phyloP scores from a whole-genome alignment of 2,113 vertebrate genomes.

The Physeter macrocephalus region DNA sequence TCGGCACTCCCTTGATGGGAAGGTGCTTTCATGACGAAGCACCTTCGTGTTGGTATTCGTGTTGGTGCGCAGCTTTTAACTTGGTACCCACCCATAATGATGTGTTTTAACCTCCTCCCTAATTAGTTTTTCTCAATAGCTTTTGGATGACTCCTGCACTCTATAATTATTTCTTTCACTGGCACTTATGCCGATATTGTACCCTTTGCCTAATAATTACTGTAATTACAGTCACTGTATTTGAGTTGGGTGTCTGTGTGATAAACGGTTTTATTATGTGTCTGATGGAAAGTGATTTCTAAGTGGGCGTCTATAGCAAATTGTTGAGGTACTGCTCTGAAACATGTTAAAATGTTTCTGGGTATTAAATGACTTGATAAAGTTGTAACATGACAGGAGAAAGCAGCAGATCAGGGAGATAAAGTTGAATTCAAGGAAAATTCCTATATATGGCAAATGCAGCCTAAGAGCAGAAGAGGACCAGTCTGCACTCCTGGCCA shows the following conservation, averaged over 20 bases:
- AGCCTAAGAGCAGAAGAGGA: background rate
- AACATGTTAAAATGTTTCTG: constrained; percentile 29
- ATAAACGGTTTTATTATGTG: constrained; percentile 64
- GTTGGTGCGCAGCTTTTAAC: background rate
- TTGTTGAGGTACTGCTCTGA: constrained; percentile 22
- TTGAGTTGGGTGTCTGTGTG: constrained; percentile 59
- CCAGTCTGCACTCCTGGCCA: background rate
- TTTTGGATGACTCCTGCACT: constrained; percentile 60
- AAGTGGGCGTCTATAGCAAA: constrained; percentile 59
- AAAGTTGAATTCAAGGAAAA: background rate
- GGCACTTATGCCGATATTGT: constrained; percentile 65
- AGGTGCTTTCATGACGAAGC: background rate
- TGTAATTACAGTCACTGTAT: constrained; percentile 61
- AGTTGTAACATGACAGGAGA: background rate
- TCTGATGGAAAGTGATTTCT: constrained; percentile 63
- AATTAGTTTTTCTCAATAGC: constrained; percentile 66
- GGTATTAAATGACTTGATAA: constrained; percentile 11
- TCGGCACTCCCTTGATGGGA: background rate
- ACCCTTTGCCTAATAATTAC: constrained; percentile 67
- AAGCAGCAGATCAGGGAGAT: background rate
- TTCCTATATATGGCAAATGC: background rate
- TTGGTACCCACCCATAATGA: background rate
- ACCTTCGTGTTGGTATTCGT: fast-evolving
- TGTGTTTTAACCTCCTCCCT: constrained; percentile 55
- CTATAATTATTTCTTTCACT: constrained; percentile 70